Evolutionary conservation across 2,113 vertebrate species (phyloP).

Genomic region (Nycticebus coucang): DNA sequence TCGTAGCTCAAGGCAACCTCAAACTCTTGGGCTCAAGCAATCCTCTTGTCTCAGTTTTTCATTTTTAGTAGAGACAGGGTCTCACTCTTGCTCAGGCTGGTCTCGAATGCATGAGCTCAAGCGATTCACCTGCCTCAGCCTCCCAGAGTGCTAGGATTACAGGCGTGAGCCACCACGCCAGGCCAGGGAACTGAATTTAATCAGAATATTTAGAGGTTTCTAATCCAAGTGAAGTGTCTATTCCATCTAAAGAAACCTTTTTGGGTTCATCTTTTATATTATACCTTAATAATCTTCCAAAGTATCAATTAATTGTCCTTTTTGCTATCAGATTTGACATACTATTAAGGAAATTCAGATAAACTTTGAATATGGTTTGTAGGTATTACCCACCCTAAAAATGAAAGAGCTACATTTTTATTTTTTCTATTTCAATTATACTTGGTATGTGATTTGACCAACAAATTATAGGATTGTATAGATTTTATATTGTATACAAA

Average conservation of each 20-base stretch:
- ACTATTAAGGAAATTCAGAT: slow-evolving; percentile 46
- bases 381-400: not conserved
- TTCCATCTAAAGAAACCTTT: not conserved
- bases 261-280: slow-evolving; percentile 40
- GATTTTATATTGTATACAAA: no score
- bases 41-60: no score
- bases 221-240: not conserved
- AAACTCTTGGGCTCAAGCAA: no score
- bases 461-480: not conserved
- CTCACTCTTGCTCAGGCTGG: no score
- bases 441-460: not conserved
- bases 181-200: not conserved
- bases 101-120: no score
- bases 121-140: no score
- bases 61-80: no score
- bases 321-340: not conserved
- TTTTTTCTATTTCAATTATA: slow-evolving; percentile 34
- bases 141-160: no score
- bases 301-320: not conserved
- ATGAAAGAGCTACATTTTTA: slow-evolving; percentile 8
- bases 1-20: no score
- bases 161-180: not conserved
- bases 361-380: slow-evolving; percentile 43
- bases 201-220: slow-evolving; percentile 23
- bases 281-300: not conserved